A percentile compares a stretch with the other conserved stretches of the same genome.
Evolutionary conservation across 2,888 invertebrate genomes (phyloP).

Genomic region (Lasioglossum vierecki): DNA sequence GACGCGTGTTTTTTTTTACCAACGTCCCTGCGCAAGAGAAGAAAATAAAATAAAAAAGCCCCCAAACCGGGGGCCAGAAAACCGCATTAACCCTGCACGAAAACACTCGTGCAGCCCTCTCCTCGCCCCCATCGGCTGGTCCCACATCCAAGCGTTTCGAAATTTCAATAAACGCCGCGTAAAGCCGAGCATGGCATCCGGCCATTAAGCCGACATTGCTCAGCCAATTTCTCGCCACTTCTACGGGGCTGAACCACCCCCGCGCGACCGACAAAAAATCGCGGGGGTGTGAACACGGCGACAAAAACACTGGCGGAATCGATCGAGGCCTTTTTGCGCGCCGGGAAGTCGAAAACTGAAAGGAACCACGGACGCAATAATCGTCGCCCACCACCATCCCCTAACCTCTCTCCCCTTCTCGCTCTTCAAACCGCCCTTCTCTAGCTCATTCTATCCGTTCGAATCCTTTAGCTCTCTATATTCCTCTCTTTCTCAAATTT

Average conservation of each 20-base stretch:
- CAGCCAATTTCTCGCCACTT: slow-evolving; percentile 60
- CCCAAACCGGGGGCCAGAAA: not conserved
- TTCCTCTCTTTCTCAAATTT: not conserved
- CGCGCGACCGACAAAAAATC: not conserved
- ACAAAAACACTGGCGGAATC: slow-evolving; percentile 17
- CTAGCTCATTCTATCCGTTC: not conserved
- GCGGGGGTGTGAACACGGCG: not conserved
- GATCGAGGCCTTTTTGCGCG: slow-evolving; percentile 34
- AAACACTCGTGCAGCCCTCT: slow-evolving; percentile 3
- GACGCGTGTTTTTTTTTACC: slow-evolving; percentile 17
- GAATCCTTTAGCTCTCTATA: too few species aligned
- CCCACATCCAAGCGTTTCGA: not conserved
- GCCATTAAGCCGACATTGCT: slow-evolving; percentile 53
- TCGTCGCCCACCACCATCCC: slow-evolving; percentile 34
- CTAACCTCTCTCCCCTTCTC: not conserved
- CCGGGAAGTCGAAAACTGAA: slow-evolving; percentile 47
- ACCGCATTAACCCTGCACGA: not conserved
- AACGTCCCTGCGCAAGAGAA: not conserved
- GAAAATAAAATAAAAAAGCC: not conserved
- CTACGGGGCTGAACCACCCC: slow-evolving; percentile 12
- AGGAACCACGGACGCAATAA: slow-evolving; percentile 59
- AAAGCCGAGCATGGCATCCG: slow-evolving; percentile 29
- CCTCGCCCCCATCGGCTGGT: not conserved
- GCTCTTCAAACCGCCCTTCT: too few species aligned
- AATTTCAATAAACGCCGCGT: slow-evolving; percentile 52